Evolutionary conservation across 2,797 vertebrate genomes (phyloP), one percentile per base, ranked within the genome.

Genomic region (Danio jaintianensis): DNA sequence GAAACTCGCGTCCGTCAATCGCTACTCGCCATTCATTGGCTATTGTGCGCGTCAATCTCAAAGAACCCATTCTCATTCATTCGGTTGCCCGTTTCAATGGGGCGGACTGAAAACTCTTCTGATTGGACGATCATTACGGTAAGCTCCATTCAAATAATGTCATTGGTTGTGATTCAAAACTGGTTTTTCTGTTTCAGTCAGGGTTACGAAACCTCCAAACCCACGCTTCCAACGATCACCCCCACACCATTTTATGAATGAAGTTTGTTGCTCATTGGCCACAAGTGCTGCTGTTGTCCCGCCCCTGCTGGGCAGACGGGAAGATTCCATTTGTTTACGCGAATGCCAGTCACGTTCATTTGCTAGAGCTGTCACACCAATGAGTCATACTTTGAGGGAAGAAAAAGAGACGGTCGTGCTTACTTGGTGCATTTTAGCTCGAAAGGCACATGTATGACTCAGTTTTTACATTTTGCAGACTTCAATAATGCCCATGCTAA

Each of bases 201-300:
- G 86, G 87, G 89, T 95, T 93, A 94, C 88, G 91, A 93, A 94
- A 95, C 91, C 86, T 82, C 85, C 85, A 82, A 91, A 89, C 91
- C 93, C 91, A 92, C 90, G 92, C 90, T 88, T 89, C 66, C 66
- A 75, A 83, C 85, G 48, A 87, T 86, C 91, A 89, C 90, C 91
- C 90, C 79, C 88, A 91, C 91, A 90, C 91, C 90, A 90, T 92
- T 95, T 93, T 88, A 92, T 92, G 93, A 93, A 94, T 91, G 93
- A 93, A 94, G 90, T 82, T 79, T 85, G 86, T 88, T 89, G 78
- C 87, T 90, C 81, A 94, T 93, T 94, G 92, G 94, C 75, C 80
- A 72, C 42, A 74, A 42, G 43, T 59, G 73, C 42, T 72, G 18
- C 42, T 69, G 56, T 75, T 47, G 16, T 80, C 91, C 92, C 91